A percentile compares a stretch with the other conserved stretches of the same genome.
These are phyloP conservation scores for Pocillopora meandrina DNA, from an alignment of 92 coral and sea anemone genomes.

Conservation along the genomic window DNA sequence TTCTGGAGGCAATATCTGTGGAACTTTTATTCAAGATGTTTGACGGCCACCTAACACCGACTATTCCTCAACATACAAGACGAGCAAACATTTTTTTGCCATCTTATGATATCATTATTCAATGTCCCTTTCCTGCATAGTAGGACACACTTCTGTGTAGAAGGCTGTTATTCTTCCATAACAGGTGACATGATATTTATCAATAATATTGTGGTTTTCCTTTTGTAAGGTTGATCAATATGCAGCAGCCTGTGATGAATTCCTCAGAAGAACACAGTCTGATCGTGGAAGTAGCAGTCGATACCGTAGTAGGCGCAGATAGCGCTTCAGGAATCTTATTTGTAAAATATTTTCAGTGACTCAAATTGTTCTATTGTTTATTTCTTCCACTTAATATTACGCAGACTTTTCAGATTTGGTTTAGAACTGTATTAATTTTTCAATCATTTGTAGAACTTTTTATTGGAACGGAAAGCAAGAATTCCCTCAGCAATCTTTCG, in stretches of 20 bases:
- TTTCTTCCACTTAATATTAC: background rate
- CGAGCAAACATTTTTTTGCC: too few relatives aligned
- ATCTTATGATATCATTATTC: too few relatives aligned
- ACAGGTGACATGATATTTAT: background rate
- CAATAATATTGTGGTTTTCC: background rate
- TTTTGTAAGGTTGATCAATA: constrained; percentile 80
- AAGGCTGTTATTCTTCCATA: too few relatives aligned
- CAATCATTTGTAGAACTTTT: constrained; percentile 24
- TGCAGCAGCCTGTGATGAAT: constrained; percentile 94
- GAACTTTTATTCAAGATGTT: too few relatives aligned
- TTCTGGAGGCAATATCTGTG: too few relatives aligned
- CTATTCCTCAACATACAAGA: too few relatives aligned
- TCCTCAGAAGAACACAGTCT: constrained; percentile 82
- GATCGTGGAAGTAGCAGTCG: constrained; percentile 67
- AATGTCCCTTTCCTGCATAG: too few relatives aligned
- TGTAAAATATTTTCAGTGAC: constrained; percentile 22
- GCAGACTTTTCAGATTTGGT: background rate
- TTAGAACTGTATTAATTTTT: background rate
- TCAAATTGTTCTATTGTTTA: background rate
- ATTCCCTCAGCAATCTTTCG: background rate
- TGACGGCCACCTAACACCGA: too few relatives aligned
- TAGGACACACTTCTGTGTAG: too few relatives aligned
- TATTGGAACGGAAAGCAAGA: background rate
- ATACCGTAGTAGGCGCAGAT: constrained; percentile 68
- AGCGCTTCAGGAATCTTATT: constrained; percentile 10